These are phyloP conservation scores for Aplochiton taeniatus DNA, from an alignment of 2,797 vertebrate genomes.

Conservation along the genomic window DNA sequence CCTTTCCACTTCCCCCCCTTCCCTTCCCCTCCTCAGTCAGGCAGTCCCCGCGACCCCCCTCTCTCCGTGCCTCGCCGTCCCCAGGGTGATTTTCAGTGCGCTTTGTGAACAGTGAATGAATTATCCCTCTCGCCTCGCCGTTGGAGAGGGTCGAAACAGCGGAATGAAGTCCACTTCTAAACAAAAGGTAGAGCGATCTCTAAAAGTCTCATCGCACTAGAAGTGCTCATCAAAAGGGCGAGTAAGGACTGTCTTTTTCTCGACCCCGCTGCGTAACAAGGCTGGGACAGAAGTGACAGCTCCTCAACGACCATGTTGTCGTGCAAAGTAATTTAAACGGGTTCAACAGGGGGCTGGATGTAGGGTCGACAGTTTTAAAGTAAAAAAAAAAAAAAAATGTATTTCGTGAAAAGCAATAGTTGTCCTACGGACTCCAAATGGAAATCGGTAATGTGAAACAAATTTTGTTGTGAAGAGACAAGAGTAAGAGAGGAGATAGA, in stretches of 20 bases:
- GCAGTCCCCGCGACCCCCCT: conserved; percentile 60
- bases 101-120: conserved; percentile 81
- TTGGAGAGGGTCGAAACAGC: conserved; percentile 75
- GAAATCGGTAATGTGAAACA: no score
- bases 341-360: no score
- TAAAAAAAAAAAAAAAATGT: no score
- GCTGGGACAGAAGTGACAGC: no score
- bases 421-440: no score
- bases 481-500: not conserved
- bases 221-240: no score
- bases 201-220: not conserved
- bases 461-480: conserved; percentile 2
- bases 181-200: conserved; percentile 58
- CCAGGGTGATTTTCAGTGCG: conserved; percentile 78
- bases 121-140: conserved; percentile 62
- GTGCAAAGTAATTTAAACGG: no score
- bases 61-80: conserved; percentile 58
- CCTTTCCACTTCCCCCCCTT: conserved; percentile 59
- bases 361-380: no score
- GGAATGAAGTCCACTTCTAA: conserved; percentile 89
- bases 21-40: conserved; percentile 61
- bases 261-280: no score
- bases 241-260: no score
- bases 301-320: no score
- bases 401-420: no score